phyloP scores from a whole-genome alignment of 2,797 vertebrate genomes.

The Semotilus atromaculatus region DNA sequence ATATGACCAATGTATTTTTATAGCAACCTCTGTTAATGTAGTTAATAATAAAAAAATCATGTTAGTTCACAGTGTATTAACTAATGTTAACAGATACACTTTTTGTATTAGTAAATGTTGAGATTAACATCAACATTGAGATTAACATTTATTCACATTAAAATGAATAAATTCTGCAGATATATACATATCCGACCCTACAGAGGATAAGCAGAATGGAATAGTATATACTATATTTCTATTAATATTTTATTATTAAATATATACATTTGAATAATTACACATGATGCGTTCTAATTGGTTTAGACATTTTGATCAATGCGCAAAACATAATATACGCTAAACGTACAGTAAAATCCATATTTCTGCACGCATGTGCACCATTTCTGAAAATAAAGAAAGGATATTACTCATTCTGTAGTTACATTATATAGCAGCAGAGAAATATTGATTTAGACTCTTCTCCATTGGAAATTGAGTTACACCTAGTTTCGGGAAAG shows the following conservation, averaged over 20 bases:
- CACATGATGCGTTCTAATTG: background rate
- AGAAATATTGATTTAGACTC: conserved; percentile 29
- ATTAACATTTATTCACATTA: too few species aligned
- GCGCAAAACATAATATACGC: background rate
- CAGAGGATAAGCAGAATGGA: background rate
- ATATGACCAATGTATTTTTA: background rate
- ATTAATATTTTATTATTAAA: background rate
- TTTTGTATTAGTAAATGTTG: background rate
- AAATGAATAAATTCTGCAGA: background rate
- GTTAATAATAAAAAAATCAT: too few species aligned
- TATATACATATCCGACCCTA: too few species aligned
- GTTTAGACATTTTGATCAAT: background rate
- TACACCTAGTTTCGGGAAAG: conserved; percentile 27
- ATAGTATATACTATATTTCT: background rate
- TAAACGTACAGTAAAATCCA: background rate
- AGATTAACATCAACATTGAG: background rate
- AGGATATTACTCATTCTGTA: background rate
- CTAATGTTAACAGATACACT: background rate
- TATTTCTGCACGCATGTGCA: background rate
- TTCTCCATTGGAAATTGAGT: conserved; percentile 48
- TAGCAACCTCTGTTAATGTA: background rate
- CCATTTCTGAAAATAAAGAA: background rate
- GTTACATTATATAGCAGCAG: background rate
- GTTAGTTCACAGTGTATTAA: background rate
- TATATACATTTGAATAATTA: background rate